phyloP scores from a whole-genome alignment of 1,140 invertebrate species.

The Sinella curviseta region DNA sequence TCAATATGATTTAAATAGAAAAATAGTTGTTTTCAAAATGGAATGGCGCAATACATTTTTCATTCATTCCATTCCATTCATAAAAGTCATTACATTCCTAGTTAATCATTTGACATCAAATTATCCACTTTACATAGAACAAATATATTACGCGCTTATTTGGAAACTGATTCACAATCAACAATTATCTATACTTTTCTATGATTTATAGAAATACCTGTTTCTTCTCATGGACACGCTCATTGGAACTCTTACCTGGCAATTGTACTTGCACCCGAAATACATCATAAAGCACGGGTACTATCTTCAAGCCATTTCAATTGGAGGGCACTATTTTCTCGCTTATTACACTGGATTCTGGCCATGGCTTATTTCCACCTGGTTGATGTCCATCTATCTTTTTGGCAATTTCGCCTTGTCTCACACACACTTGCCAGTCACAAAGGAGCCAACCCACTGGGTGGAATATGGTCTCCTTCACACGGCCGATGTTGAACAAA shows the following conservation, averaged over 20 bases:
- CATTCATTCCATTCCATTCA: no score
- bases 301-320: slow-evolving; percentile 32
- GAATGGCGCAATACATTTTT: no score
- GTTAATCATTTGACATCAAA: no score
- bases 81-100: no score
- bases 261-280: slow-evolving; percentile 35
- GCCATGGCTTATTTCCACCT: slow-evolving; percentile 33
- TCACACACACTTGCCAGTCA: slow-evolving; percentile 36
- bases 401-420: slow-evolving; percentile 38
- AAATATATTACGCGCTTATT: no score
- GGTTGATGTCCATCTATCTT: slow-evolving; percentile 35
- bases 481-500: slow-evolving; percentile 22
- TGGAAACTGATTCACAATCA: no score
- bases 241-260: slow-evolving; percentile 32
- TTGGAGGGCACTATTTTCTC: slow-evolving; percentile 34
- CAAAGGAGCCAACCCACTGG: slow-evolving; percentile 15
- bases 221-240: slow-evolving; percentile 36
- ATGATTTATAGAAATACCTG: slow-evolving; percentile 35
- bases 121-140: no score
- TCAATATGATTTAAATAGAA: no score
- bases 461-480: slow-evolving; percentile 20
- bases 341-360: slow-evolving; percentile 33
- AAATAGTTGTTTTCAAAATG: no score
- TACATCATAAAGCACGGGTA: slow-evolving; percentile 30
- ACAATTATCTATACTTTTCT: background rate